phyloP scores from a whole-genome alignment of 2,113 vertebrate genomes.

The Athene cunicularia region DNA sequence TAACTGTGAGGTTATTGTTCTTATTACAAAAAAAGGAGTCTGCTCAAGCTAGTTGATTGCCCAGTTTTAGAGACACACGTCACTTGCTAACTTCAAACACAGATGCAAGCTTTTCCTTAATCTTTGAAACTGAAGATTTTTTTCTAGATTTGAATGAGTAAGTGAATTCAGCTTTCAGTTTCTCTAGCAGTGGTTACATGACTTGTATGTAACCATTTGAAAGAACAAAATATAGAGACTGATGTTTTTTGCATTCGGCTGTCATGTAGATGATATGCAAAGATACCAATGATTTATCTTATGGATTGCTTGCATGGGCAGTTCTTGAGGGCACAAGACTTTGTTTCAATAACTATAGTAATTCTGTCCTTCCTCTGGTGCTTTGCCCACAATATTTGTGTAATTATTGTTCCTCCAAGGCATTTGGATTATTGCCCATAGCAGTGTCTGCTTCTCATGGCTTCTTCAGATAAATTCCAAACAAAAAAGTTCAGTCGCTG shows the following conservation, averaged over 20 bases:
- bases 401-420: background rate
- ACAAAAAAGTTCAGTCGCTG: background rate
- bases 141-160: background rate
- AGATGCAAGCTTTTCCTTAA: background rate
- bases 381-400: background rate
- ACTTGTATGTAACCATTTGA: background rate
- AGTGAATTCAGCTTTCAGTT: background rate
- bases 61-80: background rate
- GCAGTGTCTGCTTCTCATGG: background rate
- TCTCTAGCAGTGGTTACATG: background rate
- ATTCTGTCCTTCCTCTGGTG: background rate
- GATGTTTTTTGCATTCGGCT: background rate
- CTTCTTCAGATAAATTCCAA: background rate
- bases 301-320: background rate
- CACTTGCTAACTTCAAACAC: background rate
- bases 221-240: background rate
- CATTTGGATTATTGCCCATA: background rate
- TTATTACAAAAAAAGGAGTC: background rate
- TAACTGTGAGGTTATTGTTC: background rate
- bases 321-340: background rate
- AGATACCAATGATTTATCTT: background rate
- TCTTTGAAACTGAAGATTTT: background rate
- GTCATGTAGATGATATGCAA: no score
- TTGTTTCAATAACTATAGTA: background rate
- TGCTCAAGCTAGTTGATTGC: background rate